Conservation (phyloP, 2,797 vertebrate species). For the Typhlichthys subterraneus region DNA sequence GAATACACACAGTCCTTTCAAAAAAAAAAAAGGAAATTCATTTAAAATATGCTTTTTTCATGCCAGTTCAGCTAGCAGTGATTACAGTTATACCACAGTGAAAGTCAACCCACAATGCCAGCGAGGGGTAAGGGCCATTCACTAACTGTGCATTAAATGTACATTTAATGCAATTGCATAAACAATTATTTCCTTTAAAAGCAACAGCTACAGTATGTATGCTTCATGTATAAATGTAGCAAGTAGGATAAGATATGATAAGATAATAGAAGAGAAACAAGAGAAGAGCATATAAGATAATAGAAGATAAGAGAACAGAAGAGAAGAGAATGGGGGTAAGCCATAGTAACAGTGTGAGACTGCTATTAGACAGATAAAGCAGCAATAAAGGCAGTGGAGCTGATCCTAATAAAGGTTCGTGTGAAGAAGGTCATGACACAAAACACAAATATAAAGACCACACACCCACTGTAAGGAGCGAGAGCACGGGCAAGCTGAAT, state of each 20-base stretch:
- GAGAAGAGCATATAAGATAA: background rate
- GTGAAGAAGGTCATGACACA: background rate
- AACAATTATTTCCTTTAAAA: background rate
- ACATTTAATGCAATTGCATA: too few relatives aligned
- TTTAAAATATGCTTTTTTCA: too few relatives aligned
- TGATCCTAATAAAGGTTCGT: background rate
- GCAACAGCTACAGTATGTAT: background rate
- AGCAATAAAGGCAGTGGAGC: background rate
- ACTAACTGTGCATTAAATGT: too few relatives aligned
- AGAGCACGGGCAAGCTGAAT: slow-evolving; percentile 65
- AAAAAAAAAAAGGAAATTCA: too few relatives aligned
- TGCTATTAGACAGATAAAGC: background rate
- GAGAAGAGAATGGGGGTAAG: background rate
- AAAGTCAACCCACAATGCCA: too few relatives aligned
- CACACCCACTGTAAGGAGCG: background rate
- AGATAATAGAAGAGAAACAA: background rate
- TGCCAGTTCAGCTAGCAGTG: too few relatives aligned
- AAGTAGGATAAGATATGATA: background rate
- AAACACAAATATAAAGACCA: background rate
- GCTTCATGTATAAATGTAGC: too few relatives aligned
- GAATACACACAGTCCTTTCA: too few relatives aligned
- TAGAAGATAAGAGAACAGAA: background rate
- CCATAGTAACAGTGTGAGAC: background rate
- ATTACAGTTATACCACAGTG: too few relatives aligned
- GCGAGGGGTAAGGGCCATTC: too few relatives aligned